These are phyloP conservation scores for Deilephila elpenor DNA, from an alignment of 2,888 invertebrate species.

Conservation along the genomic window DNA sequence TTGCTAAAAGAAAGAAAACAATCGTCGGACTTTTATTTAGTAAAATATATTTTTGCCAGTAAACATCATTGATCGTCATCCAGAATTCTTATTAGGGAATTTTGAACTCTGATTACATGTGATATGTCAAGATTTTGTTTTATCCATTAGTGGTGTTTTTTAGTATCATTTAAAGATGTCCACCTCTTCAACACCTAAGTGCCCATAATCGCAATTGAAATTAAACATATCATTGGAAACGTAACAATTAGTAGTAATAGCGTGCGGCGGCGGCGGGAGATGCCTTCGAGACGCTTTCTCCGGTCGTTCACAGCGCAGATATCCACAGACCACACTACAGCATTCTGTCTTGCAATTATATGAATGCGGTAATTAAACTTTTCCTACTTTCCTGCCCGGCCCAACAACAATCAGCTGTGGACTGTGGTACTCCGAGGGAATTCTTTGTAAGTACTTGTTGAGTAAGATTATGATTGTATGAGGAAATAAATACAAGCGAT, in stretches of 20 bases:
- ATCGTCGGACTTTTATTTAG: no score
- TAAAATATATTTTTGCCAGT: no score
- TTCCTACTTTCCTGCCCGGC: not conserved
- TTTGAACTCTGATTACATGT: no score
- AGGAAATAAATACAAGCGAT: no score
- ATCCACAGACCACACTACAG: slow-evolving; percentile 11
- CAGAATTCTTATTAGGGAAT: no score
- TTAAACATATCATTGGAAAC: slow-evolving; percentile 3
- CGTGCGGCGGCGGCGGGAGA: slow-evolving; percentile 37
- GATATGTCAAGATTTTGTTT: no score
- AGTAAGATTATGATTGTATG: no score
- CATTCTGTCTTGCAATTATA: not conserved
- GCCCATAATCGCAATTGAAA: not conserved
- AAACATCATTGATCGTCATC: no score
- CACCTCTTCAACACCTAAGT: not conserved
- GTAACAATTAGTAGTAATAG: slow-evolving; percentile 13
- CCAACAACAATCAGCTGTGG: not conserved
- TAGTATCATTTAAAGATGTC: no score
- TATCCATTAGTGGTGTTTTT: no score
- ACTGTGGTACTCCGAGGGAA: not conserved
- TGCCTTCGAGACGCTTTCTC: slow-evolving; percentile 46
- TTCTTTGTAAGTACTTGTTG: not conserved
- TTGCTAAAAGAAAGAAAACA: no score
- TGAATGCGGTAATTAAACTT: slow-evolving; percentile 5
- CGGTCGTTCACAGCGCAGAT: slow-evolving; percentile 44